phyloP scores from a whole-genome alignment of 2,113 vertebrate genomes.

The Mirza zaza region DNA sequence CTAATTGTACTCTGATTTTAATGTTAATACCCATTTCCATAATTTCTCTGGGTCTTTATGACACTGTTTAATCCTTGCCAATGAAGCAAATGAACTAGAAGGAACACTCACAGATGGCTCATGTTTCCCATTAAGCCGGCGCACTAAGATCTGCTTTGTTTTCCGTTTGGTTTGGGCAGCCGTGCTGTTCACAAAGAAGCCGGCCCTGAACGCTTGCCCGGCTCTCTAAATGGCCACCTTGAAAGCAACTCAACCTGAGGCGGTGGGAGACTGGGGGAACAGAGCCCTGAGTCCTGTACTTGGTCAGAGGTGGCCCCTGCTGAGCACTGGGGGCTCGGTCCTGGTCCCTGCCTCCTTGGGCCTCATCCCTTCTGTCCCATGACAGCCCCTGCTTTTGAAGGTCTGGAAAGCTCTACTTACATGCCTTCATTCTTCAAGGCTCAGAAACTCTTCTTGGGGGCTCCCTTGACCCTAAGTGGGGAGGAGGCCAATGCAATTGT shows the following conservation, averaged over 20 bases:
- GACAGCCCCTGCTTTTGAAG: rapidly evolving
- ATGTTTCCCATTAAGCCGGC: slow-evolving; percentile 75
- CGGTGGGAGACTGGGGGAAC: background rate
- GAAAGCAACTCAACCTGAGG: background rate
- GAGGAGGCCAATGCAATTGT: background rate
- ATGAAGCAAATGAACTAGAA: slow-evolving; percentile 85
- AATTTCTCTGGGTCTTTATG: slow-evolving; percentile 85
- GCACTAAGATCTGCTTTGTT: slow-evolving; percentile 74
- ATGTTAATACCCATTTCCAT: slow-evolving; percentile 86
- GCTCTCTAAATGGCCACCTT: rapidly evolving
- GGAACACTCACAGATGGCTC: slow-evolving; percentile 84
- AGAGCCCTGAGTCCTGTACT: rapidly evolving
- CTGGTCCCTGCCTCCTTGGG: rapidly evolving
- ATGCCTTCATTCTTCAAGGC: background rate
- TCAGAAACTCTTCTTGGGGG: background rate
- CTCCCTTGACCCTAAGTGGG: background rate
- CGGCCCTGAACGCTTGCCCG: background rate
- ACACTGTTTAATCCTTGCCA: slow-evolving; percentile 84
- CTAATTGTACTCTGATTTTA: slow-evolving; percentile 86
- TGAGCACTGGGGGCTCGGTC: background rate
- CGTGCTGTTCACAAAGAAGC: slow-evolving; percentile 16
- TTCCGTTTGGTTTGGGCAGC: slow-evolving; percentile 17
- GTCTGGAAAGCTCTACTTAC: background rate
- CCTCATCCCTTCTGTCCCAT: background rate
- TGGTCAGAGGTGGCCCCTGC: background rate